Evolutionary conservation across 2,113 vertebrate genomes (phyloP).

Genomic region (Hystrix cristata): DNA sequence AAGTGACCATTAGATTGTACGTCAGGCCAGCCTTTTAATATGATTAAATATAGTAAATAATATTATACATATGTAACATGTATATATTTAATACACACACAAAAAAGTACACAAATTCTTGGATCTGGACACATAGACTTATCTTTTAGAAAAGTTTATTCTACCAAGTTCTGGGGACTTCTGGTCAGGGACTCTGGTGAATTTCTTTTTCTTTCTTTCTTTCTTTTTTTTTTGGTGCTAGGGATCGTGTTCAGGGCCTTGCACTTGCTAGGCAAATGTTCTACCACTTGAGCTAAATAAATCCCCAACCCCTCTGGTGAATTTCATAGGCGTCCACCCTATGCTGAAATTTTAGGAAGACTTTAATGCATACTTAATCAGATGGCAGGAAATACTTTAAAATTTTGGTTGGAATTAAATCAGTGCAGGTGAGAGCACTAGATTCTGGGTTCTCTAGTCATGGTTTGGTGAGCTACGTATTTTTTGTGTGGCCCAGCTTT

Average conservation of each 20-base stretch:
- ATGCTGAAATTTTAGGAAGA: background rate
- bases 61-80: background rate
- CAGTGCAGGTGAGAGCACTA: background rate
- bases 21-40: background rate
- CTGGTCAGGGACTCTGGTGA: too few species aligned
- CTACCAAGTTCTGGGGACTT: background rate
- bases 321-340: fast-evolving
- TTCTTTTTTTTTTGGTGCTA: too few species aligned
- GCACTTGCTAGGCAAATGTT: too few species aligned
- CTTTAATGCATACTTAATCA: background rate
- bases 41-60: background rate
- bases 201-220: too few species aligned
- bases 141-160: background rate
- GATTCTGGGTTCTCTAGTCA: background rate
- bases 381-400: background rate
- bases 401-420: background rate
- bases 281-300: too few species aligned
- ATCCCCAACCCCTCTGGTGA: background rate
- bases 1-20: background rate
- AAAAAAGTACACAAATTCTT: background rate
- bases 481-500: background rate
- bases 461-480: background rate
- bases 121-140: background rate
- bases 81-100: background rate
- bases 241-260: too few species aligned